Percentiles rank a stretch among this genome's conserved stretches.
Conservation (phyloP, 1,140 invertebrate species). For the Caenorhabditis remanei region DNA sequence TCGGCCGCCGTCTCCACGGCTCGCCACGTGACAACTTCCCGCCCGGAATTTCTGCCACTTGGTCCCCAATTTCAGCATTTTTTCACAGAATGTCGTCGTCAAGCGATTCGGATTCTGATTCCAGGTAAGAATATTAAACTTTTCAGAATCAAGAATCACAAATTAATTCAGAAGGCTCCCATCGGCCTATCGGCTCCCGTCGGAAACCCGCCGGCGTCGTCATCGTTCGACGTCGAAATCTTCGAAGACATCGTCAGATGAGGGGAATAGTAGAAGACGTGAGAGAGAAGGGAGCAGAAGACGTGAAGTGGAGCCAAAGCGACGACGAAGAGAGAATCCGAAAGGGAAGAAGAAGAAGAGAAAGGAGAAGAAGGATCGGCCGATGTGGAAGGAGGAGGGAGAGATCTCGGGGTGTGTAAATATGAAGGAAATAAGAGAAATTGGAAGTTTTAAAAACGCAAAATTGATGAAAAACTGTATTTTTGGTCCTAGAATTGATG, state of each 20-base stretch:
- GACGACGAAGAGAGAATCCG: neutral
- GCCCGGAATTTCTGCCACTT: no score
- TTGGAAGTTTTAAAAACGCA: no score
- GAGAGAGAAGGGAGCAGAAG: neutral
- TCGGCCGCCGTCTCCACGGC: no score
- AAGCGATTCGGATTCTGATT: neutral
- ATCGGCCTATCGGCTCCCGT: neutral
- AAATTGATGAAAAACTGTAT: no score
- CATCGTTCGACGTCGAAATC: neutral
- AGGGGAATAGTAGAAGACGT: neutral
- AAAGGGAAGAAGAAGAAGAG: neutral
- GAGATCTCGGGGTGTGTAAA: constrained; percentile 17
- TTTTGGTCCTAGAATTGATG: no score
- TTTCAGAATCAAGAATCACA: neutral
- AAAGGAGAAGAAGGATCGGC: neutral
- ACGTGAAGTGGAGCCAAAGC: neutral
- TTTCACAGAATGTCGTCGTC: neutral
- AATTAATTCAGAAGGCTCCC: constrained; percentile 8
- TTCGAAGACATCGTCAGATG: no score
- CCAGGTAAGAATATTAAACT: neutral
- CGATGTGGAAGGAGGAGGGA: constrained; percentile 49
- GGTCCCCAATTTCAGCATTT: no score
- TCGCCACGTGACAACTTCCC: no score
- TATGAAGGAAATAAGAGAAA: neutral
- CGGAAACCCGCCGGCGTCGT: neutral